Evolutionary conservation across 2,113 vertebrate species (phyloP).

Genomic region (Gavia stellata): DNA sequence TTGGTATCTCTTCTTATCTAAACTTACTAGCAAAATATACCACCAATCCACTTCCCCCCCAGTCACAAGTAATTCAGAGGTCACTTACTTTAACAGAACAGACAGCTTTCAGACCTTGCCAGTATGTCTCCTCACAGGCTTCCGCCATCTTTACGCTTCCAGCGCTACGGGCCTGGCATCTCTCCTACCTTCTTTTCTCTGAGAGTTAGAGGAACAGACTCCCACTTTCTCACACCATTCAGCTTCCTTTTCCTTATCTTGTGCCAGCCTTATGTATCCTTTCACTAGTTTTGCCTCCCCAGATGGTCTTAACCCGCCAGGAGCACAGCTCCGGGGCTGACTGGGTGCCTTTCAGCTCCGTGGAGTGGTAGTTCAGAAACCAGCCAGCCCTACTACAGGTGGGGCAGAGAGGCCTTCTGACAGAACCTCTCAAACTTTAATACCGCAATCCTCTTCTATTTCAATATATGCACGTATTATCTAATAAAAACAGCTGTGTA

Average conservation of each 20-base stretch:
- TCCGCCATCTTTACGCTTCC: not conserved
- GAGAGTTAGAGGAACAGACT: not conserved
- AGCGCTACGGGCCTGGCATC: accelerated
- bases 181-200: not conserved
- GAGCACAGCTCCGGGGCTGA: not conserved
- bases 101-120: not conserved
- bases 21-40: not conserved
- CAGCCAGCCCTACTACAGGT: not conserved
- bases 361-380: accelerated
- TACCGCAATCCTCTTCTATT: not conserved
- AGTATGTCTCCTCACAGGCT: not conserved
- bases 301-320: not conserved
- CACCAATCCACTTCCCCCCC: not conserved
- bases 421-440: not conserved
- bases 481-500: not conserved
- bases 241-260: not conserved
- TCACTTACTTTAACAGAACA: not conserved
- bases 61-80: not conserved
- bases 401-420: not conserved
- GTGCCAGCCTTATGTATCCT: not conserved
- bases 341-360: not conserved
- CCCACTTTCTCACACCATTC: not conserved
- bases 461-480: not conserved
- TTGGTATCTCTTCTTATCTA: not conserved
- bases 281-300: not conserved